Percentiles rank a stretch among this genome's conserved stretches.
These are phyloP conservation scores for Mactromeris polynyma DNA, from an alignment of 2,888 invertebrate genomes.

Conservation along the genomic window DNA sequence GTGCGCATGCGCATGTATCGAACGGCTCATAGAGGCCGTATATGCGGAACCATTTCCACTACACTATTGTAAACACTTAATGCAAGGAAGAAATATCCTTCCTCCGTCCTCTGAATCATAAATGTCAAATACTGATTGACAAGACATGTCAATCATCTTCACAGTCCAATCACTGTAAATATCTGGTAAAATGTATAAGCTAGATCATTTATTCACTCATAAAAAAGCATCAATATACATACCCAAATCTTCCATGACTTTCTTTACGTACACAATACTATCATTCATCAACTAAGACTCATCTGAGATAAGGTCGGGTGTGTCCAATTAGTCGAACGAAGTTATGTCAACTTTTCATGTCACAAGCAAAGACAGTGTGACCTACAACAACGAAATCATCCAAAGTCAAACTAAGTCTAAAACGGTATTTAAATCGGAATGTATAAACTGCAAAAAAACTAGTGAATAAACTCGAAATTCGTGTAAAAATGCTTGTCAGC, in stretches of 20 bases:
- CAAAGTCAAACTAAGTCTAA: too few relatives aligned
- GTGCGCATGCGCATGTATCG: too few relatives aligned
- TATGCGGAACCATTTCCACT: too few relatives aligned
- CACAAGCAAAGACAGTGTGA: background rate
- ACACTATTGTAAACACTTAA: too few relatives aligned
- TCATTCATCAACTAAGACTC: conserved; percentile 59
- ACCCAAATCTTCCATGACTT: conserved; percentile 79
- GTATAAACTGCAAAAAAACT: background rate
- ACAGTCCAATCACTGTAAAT: background rate
- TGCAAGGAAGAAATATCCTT: too few relatives aligned
- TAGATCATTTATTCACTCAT: background rate
- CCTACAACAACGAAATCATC: background rate
- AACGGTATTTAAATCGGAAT: too few relatives aligned
- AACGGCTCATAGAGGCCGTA: too few relatives aligned
- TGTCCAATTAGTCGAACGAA: conserved; percentile 33
- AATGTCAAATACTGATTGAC: background rate
- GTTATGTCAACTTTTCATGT: conserved; percentile 26
- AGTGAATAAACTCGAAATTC: background rate
- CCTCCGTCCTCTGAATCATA: too few relatives aligned
- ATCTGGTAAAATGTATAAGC: background rate
- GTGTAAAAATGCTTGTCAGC: background rate
- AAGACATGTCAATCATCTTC: background rate
- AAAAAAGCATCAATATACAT: conserved; percentile 20
- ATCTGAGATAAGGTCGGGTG: conserved; percentile 42
- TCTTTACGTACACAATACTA: conserved; percentile 58